Base-by-base conservation (phyloP, 2,113 vertebrate species). In the Cyprinodon variegatus region DNA sequence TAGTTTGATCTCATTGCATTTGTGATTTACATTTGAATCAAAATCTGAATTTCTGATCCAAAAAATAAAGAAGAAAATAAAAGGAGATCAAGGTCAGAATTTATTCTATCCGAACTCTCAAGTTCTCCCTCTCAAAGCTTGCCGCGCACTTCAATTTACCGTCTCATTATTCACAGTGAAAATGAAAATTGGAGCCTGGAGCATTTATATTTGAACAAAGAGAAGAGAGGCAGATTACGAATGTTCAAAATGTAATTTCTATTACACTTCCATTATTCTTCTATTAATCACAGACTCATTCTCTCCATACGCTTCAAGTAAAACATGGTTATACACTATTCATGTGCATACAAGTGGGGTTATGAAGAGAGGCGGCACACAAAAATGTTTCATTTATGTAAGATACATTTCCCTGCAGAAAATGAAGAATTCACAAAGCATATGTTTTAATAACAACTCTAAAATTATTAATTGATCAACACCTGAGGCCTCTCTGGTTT, bases 191-290 rank as follows among this genome's bases (percentile, higher is more conserved):
- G 89, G 86, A 88, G 90, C 86, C 90, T 75, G 80, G 74, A 93
- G 92, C 90, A 90, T 91, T 92, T 93, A 90, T 93, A 88, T 94
- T 93, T 92, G 90, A 94, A 93, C 92, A 94, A 94, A 93, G 90
- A 90, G 87, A 83, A 77, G 78, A 72, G 87, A 83, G 88, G 85
- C 85, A 93, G 92, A 94, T 93, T 93, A 93, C 93, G 90, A 88
- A 91, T 93, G 90, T 93, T 92, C 83, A 87, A 90, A 94, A 91
- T 87, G 88, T 92, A 90, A 94, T 94, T 94, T 93, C 90, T 93
- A 93, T 94, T 94, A 93, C 91, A 90, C 74, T 92, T 93, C 89
- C 89, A 93, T 93, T 92, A 93, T 92, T 94, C 88, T 91, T 93
- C 86, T 94, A 90, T 94, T 94, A 94, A 94, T 94, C 92, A 94